phyloP scores from a whole-genome alignment of 2,797 vertebrate species.

The Poecilia wingei region DNA sequence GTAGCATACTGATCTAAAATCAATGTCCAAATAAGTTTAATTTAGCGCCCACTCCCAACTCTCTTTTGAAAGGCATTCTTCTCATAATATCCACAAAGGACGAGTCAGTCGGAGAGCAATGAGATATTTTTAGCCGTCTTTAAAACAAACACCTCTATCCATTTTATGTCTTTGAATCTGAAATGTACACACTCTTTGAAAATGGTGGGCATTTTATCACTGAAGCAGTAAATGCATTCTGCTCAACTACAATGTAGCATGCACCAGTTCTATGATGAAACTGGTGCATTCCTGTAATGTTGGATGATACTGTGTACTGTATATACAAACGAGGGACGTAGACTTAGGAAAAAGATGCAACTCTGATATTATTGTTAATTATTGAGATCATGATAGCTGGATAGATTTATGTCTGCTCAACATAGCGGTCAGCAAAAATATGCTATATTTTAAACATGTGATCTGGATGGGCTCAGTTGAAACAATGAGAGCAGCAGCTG shows the following conservation, averaged over 20 bases:
- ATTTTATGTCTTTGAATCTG: background rate
- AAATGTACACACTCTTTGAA: background rate
- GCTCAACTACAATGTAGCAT: background rate
- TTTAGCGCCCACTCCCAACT: background rate
- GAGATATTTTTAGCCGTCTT: background rate
- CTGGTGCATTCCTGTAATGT: background rate
- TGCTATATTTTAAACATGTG: background rate
- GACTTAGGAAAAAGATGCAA: background rate
- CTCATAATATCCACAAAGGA: background rate
- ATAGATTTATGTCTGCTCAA: background rate
- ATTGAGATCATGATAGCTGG: background rate
- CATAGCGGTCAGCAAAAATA: background rate
- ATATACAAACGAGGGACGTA: background rate
- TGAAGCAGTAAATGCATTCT: background rate
- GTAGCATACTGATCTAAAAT: too few relatives aligned
- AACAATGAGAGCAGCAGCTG: background rate
- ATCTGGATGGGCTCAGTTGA: background rate
- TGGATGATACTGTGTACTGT: background rate
- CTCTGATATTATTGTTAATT: background rate
- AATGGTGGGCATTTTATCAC: background rate
- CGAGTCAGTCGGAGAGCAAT: background rate
- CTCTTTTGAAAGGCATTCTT: background rate
- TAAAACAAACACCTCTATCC: background rate
- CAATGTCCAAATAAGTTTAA: too few relatives aligned
- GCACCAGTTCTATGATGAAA: background rate